Evolutionary conservation across 2,797 vertebrate species (phyloP).

Genomic region (Nannoperca obscura): DNA sequence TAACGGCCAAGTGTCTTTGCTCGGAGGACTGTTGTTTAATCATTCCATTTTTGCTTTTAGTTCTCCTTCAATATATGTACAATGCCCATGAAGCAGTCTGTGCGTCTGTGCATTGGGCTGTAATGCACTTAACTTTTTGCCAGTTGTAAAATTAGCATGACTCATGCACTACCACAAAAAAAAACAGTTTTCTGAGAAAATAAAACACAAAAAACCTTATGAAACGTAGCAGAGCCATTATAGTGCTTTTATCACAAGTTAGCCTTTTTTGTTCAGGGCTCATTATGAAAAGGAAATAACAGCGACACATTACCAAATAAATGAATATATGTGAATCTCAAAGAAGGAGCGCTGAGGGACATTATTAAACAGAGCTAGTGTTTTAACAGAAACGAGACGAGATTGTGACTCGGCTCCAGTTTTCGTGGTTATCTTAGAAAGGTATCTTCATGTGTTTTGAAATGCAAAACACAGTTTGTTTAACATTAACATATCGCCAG

Average conservation of each 20-base stretch:
- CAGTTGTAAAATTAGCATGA: slow-evolving; percentile 28
- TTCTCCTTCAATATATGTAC: neutral
- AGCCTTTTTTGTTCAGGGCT: slow-evolving; percentile 6
- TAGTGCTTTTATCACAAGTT: slow-evolving; percentile 23
- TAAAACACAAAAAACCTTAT: slow-evolving; percentile 5
- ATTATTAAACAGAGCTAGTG: neutral
- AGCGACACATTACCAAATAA: slow-evolving; percentile 9
- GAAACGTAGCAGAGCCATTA: slow-evolving; percentile 4
- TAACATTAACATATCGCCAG: neutral
- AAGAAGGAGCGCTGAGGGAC: neutral
- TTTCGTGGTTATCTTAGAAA: neutral
- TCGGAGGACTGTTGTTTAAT: neutral
- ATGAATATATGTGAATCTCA: slow-evolving; percentile 5
- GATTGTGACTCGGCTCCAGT: neutral
- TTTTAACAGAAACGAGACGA: neutral
- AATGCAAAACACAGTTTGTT: neutral
- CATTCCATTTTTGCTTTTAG: neutral
- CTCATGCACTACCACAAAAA: slow-evolving; percentile 24
- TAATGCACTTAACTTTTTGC: slow-evolving; percentile 39
- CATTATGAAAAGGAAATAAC: slow-evolving; percentile 50
- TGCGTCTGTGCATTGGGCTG: neutral
- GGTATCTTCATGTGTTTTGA: neutral
- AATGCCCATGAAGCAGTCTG: neutral
- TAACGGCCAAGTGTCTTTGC: neutral
- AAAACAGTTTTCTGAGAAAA: slow-evolving; percentile 17